Base-by-base conservation (phyloP, 2,888 invertebrate species). In the Athetis lepigone region DNA sequence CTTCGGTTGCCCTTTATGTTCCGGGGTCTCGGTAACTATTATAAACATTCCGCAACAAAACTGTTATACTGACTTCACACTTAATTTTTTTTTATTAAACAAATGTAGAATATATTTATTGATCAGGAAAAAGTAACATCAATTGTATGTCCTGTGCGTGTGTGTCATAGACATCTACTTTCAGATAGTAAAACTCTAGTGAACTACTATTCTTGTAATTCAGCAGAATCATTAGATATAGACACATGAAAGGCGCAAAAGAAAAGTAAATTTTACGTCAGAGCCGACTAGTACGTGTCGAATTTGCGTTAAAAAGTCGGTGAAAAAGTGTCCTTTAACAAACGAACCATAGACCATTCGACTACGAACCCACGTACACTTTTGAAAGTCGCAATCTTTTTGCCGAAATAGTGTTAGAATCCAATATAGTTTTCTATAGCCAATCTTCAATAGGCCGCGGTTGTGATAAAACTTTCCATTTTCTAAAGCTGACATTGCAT, bases 361-460 rank as follows among this genome's bases (percentile, higher is more conserved):
- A 21, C 1, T 33, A 27, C 2, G 67, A 62, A 54, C 13, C 40
- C 70, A 52, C 68, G 62, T 43, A 43, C 40, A 43, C 21, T n/a
- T 50, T 42, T 52, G 23, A 57, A 67, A 61, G 40, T 8, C 16
- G 2, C 8, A 37, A 36, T 4, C n/a, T 5, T 29, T 63, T 39
- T 21, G 0, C 4, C 27, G 36, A 60, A 52, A 67, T 43, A n/a
- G 46, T 6, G 5, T 4, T 8, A 33, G 27, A 69, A 74, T 51
- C 52, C 42, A 72, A 66, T 67, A 42, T 21, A 29, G 19, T 55
- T 59, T 63, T 77, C 51, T 56, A 63, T 49, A 5, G 60, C 13
- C 52, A 64, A 59, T 59, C 39, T 36, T 42, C 25, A 9, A 54
- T 56, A 47, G 39, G 25, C 13, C 18, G 33, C 47, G 33, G 47